Base-by-base conservation (phyloP, 2,888 invertebrate genomes). In the Hydropsyche betteni region DNA sequence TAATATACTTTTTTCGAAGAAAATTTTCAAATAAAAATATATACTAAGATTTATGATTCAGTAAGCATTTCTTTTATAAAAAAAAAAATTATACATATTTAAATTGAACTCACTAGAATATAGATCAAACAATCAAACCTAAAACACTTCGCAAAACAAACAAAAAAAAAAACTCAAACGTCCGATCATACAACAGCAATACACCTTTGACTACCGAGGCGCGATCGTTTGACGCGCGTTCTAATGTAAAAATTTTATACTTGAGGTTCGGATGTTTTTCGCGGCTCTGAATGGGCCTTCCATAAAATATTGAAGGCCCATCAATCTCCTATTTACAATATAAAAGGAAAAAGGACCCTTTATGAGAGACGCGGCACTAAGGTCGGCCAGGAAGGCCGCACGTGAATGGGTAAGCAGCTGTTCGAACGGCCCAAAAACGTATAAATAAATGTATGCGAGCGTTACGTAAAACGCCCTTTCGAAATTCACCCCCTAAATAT, bases 251-350 rank as follows among this genome's bases (percentile, higher is more conserved):
- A 24, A 24, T 58, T 58, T 58, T 24, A 58, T 58, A 58, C 16
- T 14, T 8, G 14, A 14, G 44, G 10, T 1, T 44, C 44, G 34
- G 12, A 64, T 6, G 33, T 64, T 64, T 64, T 64, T 64, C 24
- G n/a, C 34, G 33, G 64, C 33, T 34, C n/a, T 53, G 16, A 10
- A 52, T 52, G 52, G 52, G 10, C 70, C 24, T 70, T 75, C 33
- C 64, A 75, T 75, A 75, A 72, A 75, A 72, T 68, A 73, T 73
- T 75, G 72, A 75, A 73, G 36, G 64, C 70, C 68, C 75, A 75
- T 75, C 75, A 75, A 75, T 75, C 75, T 75, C 72, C 68, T 70
- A 75, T 75, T 72, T 75, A 75, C 73, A 75, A 75, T 75, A 75
- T 69, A 69, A 68, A 58, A 34, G 64, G 64, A n/a, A 36, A 44